A percentile compares a stretch with the other conserved stretches of the same genome.
Conservation (phyloP, 2,113 vertebrate genomes). For the Suncus etruscus region DNA sequence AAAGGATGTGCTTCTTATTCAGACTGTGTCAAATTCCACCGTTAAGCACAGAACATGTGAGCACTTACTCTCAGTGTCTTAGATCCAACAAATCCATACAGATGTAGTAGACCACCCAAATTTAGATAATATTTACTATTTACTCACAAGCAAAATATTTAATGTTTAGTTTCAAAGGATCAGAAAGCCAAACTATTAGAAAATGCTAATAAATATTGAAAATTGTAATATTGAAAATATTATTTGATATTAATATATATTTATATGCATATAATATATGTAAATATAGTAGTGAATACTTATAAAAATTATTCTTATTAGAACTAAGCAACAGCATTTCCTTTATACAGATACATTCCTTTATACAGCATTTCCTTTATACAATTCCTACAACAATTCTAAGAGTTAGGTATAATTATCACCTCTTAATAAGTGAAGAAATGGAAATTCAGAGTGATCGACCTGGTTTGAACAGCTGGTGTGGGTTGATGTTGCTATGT, state of each 20-base stretch:
- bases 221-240: constrained; percentile 38
- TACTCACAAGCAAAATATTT: neutral
- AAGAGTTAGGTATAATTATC: neutral
- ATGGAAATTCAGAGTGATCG: neutral
- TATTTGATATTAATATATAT: neutral
- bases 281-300: neutral
- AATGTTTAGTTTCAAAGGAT: neutral
- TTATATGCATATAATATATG: no score
- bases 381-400: neutral
- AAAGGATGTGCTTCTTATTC: neutral
- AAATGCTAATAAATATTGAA: constrained; percentile 25
- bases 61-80: neutral
- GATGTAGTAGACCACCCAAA: no score
- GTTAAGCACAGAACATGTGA: neutral
- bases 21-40: neutral
- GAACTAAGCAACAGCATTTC: neutral
- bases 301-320: neutral
- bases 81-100: neutral
- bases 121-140: no score
- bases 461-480: neutral
- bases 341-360: neutral
- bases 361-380: neutral
- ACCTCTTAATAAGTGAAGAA: constrained; percentile 15
- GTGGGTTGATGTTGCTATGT: neutral
- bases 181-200: neutral